These are phyloP conservation scores for Megamerina dolium DNA, from an alignment of 2,888 invertebrate genomes.

Conservation along the genomic window DNA sequence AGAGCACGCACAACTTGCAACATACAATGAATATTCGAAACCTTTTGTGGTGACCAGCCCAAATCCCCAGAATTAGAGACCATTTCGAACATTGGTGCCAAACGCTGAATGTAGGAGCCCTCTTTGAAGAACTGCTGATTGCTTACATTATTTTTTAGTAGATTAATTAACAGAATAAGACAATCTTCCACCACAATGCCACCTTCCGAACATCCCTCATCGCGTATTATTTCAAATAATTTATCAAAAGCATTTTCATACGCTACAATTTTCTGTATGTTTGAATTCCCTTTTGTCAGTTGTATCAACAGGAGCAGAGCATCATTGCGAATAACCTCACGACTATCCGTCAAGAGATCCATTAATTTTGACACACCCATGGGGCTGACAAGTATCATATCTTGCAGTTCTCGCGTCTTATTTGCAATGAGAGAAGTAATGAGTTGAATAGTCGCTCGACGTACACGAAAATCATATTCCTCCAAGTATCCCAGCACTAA, in stretches of 20 bases:
- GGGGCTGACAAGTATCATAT: conserved; percentile 81
- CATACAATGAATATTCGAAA: conserved; percentile 89
- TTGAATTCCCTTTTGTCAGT: conserved; percentile 81
- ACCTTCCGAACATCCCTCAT: conserved; percentile 90
- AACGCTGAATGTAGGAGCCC: conserved; percentile 87
- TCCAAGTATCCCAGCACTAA: conserved; percentile 78
- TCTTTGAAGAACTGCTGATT: conserved; percentile 99
- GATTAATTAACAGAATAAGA: conserved; percentile 82
- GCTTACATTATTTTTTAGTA: conserved; percentile 90
- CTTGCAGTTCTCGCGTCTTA: conserved; percentile 80
- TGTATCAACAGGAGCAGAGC: conserved; percentile 85
- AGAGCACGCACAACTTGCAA: conserved; percentile 83
- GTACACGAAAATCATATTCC: conserved; percentile 91
- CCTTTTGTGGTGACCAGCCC: conserved; percentile 90
- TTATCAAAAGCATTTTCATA: conserved; percentile 98
- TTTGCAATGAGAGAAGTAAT: conserved; percentile 83
- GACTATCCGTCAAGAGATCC: conserved; percentile 87
- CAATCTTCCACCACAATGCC: conserved; percentile 99
- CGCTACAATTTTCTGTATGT: conserved; percentile 97
- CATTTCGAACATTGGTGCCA: conserved; percentile 81
- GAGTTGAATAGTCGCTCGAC: conserved; percentile 84
- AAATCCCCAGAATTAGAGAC: conserved; percentile 65
- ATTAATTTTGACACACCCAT: conserved; percentile 97
- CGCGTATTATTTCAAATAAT: conserved; percentile 84
- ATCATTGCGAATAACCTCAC: conserved; percentile 95